phyloP scores from a whole-genome alignment of 1,140 invertebrate genomes.

The Euglossa dilemma region DNA sequence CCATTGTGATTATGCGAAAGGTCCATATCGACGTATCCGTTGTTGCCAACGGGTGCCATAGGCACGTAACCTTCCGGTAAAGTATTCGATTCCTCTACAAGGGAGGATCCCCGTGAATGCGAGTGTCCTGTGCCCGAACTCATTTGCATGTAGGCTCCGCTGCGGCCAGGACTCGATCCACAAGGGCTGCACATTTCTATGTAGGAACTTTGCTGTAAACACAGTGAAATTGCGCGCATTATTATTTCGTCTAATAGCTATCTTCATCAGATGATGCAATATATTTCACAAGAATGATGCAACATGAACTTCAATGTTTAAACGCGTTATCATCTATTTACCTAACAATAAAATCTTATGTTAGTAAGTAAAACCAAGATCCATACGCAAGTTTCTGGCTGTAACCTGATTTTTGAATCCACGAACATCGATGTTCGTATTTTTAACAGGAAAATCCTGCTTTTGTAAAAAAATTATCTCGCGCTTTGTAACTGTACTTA shows the following conservation, averaged over 20 bases:
- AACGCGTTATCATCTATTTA: not conserved
- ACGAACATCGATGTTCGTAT: not conserved
- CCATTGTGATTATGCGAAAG: slow-evolving; percentile 77
- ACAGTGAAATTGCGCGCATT: slow-evolving; percentile 7
- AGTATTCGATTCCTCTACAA: slow-evolving; percentile 72
- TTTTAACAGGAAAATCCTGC: not conserved
- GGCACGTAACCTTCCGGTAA: slow-evolving; percentile 85
- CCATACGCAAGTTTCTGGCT: not conserved
- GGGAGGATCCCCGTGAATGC: slow-evolving; percentile 77
- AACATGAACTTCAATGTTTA: not conserved
- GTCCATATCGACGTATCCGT: slow-evolving; percentile 88
- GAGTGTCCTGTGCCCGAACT: slow-evolving; percentile 80
- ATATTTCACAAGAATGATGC: slow-evolving; percentile 2
- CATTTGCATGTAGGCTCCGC: slow-evolving; percentile 84
- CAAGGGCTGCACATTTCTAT: slow-evolving; percentile 84
- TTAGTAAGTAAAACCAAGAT: not conserved
- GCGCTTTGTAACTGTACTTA: not conserved
- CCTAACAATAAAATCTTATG: not conserved
- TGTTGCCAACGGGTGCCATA: slow-evolving; percentile 84
- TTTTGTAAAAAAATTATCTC: no score
- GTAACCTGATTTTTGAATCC: not conserved
- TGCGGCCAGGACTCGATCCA: slow-evolving; percentile 79
- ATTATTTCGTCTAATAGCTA: slow-evolving; percentile 14
- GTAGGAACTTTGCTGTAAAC: slow-evolving; percentile 81
- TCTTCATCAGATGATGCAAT: not conserved